phyloP scores from a whole-genome alignment of 2,113 vertebrate species.

The Microcebus murinus region DNA sequence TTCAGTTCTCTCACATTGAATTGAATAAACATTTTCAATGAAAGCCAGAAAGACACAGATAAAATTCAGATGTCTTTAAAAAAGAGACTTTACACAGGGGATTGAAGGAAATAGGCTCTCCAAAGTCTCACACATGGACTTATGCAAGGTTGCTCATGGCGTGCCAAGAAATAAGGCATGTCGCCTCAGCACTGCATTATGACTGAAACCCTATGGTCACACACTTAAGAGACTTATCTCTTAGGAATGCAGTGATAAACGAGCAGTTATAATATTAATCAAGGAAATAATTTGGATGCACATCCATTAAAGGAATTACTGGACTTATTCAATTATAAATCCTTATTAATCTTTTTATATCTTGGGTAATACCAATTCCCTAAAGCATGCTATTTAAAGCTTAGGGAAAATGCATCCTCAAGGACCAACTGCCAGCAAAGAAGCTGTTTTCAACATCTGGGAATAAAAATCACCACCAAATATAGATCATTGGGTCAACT shows the following conservation, averaged over 20 bases:
- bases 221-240: conserved; percentile 60
- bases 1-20: conserved; percentile 84
- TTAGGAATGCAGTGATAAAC: conserved; percentile 70
- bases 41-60: conserved; percentile 85
- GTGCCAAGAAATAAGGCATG: conserved; percentile 61
- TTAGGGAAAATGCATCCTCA: conserved; percentile 72
- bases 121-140: conserved; percentile 76
- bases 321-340: conserved; percentile 60
- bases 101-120: conserved; percentile 65
- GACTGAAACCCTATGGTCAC: conserved; percentile 43
- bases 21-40: conserved; percentile 85
- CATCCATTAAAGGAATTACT: conserved; percentile 60
- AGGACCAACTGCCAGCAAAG: conserved; percentile 69
- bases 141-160: conserved; percentile 52
- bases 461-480: conserved; percentile 79
- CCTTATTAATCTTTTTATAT: conserved; percentile 78
- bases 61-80: conserved; percentile 85
- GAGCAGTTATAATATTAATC: conserved; percentile 53
- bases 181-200: background rate
- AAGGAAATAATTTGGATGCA: conserved; percentile 61
- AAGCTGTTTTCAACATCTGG: conserved; percentile 78
- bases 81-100: conserved; percentile 57
- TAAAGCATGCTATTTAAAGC: conserved; percentile 77
- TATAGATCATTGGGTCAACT: conserved; percentile 77
- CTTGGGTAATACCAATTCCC: conserved; percentile 76